Conservation (phyloP, 2,797 vertebrate species). For the Acanthornis magna region DNA sequence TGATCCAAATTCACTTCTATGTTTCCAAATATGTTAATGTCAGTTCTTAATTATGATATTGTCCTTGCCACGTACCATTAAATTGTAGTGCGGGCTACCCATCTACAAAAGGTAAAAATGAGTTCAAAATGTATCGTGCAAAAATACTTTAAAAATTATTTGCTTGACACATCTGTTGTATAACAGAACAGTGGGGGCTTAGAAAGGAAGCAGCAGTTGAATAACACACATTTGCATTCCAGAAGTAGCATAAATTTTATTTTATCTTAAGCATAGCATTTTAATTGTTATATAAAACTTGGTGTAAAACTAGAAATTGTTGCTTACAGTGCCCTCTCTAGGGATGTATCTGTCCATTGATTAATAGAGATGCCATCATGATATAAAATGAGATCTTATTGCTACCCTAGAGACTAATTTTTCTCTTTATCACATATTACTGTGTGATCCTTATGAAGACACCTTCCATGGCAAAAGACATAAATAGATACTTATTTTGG, state of each 20-base stretch:
- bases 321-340: neutral
- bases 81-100: neutral
- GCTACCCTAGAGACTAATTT: neutral
- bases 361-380: neutral
- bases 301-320: neutral
- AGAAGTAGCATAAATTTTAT: neutral
- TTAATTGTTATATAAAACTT: neutral
- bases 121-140: neutral
- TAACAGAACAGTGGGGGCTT: neutral
- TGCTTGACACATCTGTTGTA: neutral
- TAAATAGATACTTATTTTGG: neutral
- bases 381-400: neutral
- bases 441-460: neutral
- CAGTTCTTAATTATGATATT: neutral
- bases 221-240: constrained; percentile 7
- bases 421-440: neutral
- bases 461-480: neutral
- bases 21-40: neutral
- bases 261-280: neutral
- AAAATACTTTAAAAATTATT: neutral
- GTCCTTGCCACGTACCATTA: neutral
- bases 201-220: neutral
- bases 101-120: neutral
- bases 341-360: neutral
- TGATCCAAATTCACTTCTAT: neutral